Evolutionary conservation across 2,113 vertebrate species (phyloP), one percentile per base, ranked within the genome.

Genomic region (Asarcornis scutulata): DNA sequence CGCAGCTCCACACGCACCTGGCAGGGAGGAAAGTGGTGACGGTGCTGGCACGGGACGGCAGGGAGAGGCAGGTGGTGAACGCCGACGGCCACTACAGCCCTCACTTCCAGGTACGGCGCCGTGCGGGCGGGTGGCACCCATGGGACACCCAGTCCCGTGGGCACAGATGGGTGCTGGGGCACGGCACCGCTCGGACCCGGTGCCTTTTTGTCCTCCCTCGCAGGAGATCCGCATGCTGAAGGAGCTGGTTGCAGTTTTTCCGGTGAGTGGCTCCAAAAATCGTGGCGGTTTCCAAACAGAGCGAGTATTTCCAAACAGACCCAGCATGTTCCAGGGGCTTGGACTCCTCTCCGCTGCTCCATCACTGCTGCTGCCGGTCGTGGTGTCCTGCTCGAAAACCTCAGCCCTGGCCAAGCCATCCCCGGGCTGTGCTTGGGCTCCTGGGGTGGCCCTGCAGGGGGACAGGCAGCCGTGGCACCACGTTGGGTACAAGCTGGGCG

Each of bases 1-100:
- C 99, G 2, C 99, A 99, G 98, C 98, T 99, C 52, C 99, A 99
- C 97, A 99, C 99, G 1, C 99, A 99, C 97, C 97, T 99, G 97
- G 98, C 99, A 0, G 99, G 99, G 7, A 97, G 97, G 1, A 97
- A 97, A 50, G 99, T 99, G 96, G 97, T 97, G 92, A 99, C 99
- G 0, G 96, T 98, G 58, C 95, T 99, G 95, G 95, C 98, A 62
- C 98, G 98, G 79, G 97, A 92, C 0, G 98, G 98, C 18, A 97
- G 18, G 20, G 99, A 99, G 96, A 46, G 26, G 93, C 97, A 98
- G 92, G 76, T 99, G 0, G 98, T 99, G 52, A 99, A 99, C 21
- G 97, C 98, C 1, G 99, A 99, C n/a, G 36, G 91, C n/a, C 99
- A 99, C 96, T 99, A 98, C 97, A 99, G 99, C 86, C 98, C 99